phyloP scores from a whole-genome alignment of 2,113 vertebrate genomes.

The Halichoerus grypus region DNA sequence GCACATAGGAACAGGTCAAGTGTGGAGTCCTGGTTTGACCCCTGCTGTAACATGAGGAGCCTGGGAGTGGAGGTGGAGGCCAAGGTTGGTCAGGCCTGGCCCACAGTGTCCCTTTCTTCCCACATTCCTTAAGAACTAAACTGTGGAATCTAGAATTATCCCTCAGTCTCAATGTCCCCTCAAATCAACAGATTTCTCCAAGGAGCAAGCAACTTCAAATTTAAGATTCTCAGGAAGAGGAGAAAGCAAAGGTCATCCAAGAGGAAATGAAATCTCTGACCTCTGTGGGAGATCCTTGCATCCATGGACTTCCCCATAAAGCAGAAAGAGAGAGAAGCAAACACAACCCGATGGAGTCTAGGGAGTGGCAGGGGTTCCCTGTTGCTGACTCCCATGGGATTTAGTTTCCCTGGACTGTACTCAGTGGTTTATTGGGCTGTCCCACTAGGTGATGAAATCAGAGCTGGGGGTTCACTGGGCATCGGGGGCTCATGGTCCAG shows the following conservation, averaged over 20 bases:
- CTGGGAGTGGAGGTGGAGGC: background rate
- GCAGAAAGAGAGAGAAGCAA: background rate
- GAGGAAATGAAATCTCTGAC: background rate
- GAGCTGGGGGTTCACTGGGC: background rate
- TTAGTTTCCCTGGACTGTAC: background rate
- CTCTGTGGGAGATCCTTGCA: background rate
- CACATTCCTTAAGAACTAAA: background rate
- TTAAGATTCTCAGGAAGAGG: background rate
- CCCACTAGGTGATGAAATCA: background rate
- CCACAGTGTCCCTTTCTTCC: background rate
- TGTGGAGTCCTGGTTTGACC: too few relatives aligned
- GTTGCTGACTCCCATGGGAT: background rate
- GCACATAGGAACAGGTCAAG: background rate
- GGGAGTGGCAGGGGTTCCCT: background rate
- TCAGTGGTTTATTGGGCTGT: background rate
- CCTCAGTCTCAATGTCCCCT: background rate
- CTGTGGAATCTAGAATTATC: background rate
- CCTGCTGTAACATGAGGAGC: rapidly evolving
- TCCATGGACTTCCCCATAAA: background rate
- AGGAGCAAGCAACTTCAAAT: background rate
- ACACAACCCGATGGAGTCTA: background rate
- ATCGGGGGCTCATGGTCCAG: background rate
- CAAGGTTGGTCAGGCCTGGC: background rate
- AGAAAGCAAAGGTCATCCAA: background rate
- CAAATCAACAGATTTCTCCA: background rate